Evolutionary conservation across 2,113 vertebrate species (phyloP).

Genomic region (Boleophthalmus pectinirostris): DNA sequence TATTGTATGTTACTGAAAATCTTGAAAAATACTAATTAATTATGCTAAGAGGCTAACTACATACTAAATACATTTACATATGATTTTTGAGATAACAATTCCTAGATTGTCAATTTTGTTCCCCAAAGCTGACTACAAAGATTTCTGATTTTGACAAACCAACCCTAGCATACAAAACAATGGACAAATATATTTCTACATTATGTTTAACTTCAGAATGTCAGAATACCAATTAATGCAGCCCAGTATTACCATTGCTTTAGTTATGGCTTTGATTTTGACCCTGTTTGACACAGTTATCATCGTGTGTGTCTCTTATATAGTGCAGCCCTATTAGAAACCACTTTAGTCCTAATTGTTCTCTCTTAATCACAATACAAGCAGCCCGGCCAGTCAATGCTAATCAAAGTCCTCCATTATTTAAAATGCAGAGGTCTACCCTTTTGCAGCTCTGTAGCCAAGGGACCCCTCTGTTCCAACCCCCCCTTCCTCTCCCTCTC

Average conservation of each 20-base stretch:
- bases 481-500: constrained; percentile 12
- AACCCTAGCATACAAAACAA: no score
- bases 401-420: constrained; percentile 34
- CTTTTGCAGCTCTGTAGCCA: constrained; percentile 37
- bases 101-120: no score
- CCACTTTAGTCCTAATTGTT: constrained; percentile 40
- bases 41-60: no score
- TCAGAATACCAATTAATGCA: neutral
- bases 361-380: constrained; percentile 38
- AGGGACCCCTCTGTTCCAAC: constrained; percentile 45
- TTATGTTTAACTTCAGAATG: neutral
- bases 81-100: no score
- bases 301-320: neutral
- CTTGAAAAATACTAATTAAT: no score
- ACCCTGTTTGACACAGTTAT: neutral
- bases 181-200: no score
- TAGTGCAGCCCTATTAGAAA: constrained; percentile 11
- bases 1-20: no score
- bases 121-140: no score
- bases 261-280: neutral
- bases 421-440: constrained; percentile 43
- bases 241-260: neutral
- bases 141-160: no score
- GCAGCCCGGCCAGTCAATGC: constrained; percentile 21
- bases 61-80: no score